A percentile compares a stretch with the other conserved stretches of the same genome.
Conservation (phyloP, 2,797 vertebrate species). For the Epinephelus awoara region DNA sequence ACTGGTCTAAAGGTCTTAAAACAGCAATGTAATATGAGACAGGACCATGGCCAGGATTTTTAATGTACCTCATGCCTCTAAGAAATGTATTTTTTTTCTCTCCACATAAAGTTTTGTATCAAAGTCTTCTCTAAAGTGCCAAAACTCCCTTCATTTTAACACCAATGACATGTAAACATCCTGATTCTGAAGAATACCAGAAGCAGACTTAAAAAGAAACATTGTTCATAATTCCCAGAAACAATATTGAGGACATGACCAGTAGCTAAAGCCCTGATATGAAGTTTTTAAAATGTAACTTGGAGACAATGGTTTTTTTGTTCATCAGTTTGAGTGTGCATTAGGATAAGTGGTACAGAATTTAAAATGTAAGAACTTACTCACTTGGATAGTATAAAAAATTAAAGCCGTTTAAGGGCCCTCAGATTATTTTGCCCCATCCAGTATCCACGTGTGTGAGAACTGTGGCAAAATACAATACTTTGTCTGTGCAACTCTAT, state of each 20-base stretch:
- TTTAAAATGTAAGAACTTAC: neutral
- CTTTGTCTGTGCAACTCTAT: neutral
- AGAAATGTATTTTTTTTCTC: too few species aligned
- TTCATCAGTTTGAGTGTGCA: too few species aligned
- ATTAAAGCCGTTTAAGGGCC: too few species aligned
- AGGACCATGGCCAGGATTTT: neutral
- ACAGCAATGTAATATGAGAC: neutral
- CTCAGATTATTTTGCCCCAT: too few species aligned
- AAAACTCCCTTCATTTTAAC: neutral
- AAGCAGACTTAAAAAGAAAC: neutral
- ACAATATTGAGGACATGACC: too few species aligned
- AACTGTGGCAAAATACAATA: neutral
- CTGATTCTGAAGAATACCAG: neutral
- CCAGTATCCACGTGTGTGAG: neutral
- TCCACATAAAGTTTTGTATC: too few species aligned
- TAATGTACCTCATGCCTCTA: too few species aligned
- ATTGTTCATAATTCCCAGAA: too few species aligned
- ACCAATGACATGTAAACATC: neutral
- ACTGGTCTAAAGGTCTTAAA: neutral
- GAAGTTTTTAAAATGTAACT: neutral
- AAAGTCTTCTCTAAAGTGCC: too few species aligned
- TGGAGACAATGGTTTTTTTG: neutral
- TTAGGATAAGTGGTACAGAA: neutral
- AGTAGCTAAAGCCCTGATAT: neutral
- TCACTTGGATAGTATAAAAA: neutral